Evolutionary conservation across 2,888 invertebrate species (phyloP), one percentile per base, ranked within the genome.

Genomic region (Tenthredo scrophulariae): DNA sequence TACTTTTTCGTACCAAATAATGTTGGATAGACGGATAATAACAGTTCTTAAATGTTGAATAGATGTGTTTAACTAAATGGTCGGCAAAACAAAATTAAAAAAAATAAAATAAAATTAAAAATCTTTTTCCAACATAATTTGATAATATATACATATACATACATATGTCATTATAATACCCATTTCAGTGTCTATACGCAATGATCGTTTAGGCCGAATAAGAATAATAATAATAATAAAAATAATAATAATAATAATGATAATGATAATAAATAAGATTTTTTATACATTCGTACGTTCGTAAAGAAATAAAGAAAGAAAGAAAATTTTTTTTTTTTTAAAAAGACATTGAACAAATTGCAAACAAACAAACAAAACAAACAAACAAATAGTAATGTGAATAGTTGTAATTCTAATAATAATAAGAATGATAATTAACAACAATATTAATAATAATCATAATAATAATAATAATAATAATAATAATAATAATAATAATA

Each of bases 211-310:
- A 72, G 70, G 70, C 70, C 40, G 70, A 40, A 72, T 72, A 72
- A 29, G n/a, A 72, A 72, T 26, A 62, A 26, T 62, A 62, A 62
- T 26, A 26, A 26, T 26, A 40, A 70, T 26, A 22, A 62, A 26
- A 26, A 62, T 26, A 13, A 62, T 62, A n/a, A 54, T 54, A 54
- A n/a, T n/a, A 50, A 54, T 54, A n/a, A n/a, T 26, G 7, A 22
- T 40, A 40, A 40, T 72, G n/a, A 72, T 33, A 6, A 65, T 29
- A 15, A 91, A 91, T 88, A 89, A 92, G 89, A 91, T 93, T 93
- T 93, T 93, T 93, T 93, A 93, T 93, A 93, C 93, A 93, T 93
- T 93, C 93, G 91, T 93, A 93, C 90, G 89, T 91, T 90, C 90
- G 89, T 92, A 92, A 91, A 40, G 29, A 50, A 65, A 85, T 80